phyloP scores from a whole-genome alignment of 30 jellyfish, hydroid and myxozoan genomes.

The Chrysaora quinquecirrha region DNA sequence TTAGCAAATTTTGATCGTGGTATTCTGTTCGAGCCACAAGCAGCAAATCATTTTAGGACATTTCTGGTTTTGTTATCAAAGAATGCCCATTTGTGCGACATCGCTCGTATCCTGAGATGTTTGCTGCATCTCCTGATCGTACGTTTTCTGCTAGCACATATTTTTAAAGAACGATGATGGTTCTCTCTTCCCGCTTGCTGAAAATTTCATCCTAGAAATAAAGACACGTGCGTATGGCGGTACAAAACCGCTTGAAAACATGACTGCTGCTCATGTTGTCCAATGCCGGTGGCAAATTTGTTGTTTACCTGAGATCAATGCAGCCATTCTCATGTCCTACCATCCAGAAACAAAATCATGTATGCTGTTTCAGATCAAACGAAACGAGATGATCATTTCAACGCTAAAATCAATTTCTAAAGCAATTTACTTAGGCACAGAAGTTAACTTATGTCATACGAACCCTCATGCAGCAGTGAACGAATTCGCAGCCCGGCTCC shows the following conservation, averaged over 20 bases:
- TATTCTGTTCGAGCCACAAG: not conserved
- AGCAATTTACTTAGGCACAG: not conserved
- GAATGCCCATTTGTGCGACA: slow-evolving; percentile 15
- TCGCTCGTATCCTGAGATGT: not conserved
- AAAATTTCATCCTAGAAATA: not conserved
- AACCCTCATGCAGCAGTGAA: not conserved
- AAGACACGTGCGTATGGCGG: slow-evolving; percentile 30
- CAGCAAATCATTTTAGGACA: not conserved
- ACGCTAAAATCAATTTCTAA: not conserved
- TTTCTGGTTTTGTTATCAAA: not conserved
- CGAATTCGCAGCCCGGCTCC: not conserved
- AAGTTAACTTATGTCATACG: not conserved
- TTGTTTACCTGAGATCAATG: slow-evolving; percentile 10
- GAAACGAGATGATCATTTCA: not conserved
- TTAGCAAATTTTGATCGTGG: not conserved
- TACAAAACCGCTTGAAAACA: not conserved
- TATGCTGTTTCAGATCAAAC: not conserved
- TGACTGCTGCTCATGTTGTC: slow-evolving; percentile 3
- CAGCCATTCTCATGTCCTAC: slow-evolving; percentile 16
- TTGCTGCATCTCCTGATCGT: slow-evolving; percentile 24
- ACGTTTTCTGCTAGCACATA: not conserved
- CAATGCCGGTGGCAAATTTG: slow-evolving; percentile 18
- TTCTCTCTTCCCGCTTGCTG: not conserved
- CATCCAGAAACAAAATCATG: slow-evolving; percentile 1
- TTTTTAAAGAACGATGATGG: not conserved